Evolutionary conservation across 2,888 invertebrate genomes (phyloP).

Genomic region (Dryadula phaetusa): DNA sequence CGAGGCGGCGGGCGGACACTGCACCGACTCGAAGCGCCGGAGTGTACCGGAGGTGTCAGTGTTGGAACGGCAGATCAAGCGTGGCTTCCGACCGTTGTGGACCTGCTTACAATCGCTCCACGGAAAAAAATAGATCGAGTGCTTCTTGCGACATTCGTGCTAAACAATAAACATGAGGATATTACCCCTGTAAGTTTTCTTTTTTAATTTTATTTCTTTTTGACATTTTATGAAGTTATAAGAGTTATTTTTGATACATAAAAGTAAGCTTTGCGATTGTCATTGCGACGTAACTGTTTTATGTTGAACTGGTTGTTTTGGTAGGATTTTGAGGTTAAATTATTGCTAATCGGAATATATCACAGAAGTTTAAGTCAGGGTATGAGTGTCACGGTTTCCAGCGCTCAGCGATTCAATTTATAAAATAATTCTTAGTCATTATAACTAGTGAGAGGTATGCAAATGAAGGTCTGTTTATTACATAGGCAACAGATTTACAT

Average conservation of each 20-base stretch:
- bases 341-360: background rate
- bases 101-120: constrained; percentile 69
- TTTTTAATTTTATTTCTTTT: constrained; percentile 36
- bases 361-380: background rate
- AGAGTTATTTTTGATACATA: background rate
- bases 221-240: background rate
- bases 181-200: constrained; percentile 70
- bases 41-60: constrained; percentile 60
- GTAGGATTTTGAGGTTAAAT: background rate
- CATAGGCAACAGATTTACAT: constrained; percentile 41
- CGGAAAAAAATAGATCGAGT: constrained; percentile 69
- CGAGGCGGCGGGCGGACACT: constrained; percentile 54
- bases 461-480: constrained; percentile 44
- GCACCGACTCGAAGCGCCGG: constrained; percentile 53
- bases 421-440: constrained; percentile 37
- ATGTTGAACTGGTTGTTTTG: constrained; percentile 7
- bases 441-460: constrained; percentile 42
- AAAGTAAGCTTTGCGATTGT: constrained; percentile 69
- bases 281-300: constrained; percentile 62
- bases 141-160: constrained; percentile 58
- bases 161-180: constrained; percentile 68
- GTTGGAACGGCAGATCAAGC: constrained; percentile 69
- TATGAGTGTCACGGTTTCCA: constrained; percentile 27
- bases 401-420: constrained; percentile 52
- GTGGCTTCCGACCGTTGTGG: constrained; percentile 73